Evolutionary conservation across 30 jellyfish, hydroid and myxozoan genomes (phyloP).

Genomic region (Nemopilema nomurai): DNA sequence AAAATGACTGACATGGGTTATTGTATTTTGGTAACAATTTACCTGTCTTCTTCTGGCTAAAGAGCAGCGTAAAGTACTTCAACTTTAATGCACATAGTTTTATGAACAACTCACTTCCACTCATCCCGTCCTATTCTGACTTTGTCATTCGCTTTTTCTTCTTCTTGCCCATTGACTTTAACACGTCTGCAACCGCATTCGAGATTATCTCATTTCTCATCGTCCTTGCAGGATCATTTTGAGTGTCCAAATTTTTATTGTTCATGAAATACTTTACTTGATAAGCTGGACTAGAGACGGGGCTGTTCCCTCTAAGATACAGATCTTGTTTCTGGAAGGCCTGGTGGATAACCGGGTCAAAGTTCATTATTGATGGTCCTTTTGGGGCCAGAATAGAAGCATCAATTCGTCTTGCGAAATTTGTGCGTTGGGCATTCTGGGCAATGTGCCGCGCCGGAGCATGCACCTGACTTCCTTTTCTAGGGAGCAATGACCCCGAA

Average conservation of each 20-base stretch:
- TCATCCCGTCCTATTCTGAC: neutral
- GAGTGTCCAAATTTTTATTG: conserved; percentile 14
- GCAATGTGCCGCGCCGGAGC: conserved; percentile 48
- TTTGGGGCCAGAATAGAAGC: conserved; percentile 19
- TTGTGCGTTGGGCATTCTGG: neutral
- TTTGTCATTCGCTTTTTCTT: conserved; percentile 33
- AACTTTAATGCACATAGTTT: neutral
- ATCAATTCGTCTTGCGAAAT: neutral
- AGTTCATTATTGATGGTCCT: conserved; percentile 82
- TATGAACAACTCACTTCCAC: neutral
- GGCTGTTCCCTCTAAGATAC: conserved; percentile 37
- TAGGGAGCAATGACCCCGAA: conserved; percentile 31
- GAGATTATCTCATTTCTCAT: conserved; percentile 70
- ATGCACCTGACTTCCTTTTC: conserved; percentile 1
- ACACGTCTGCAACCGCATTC: conserved; percentile 69
- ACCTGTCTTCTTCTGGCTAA: neutral
- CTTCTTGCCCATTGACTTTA: conserved; percentile 54
- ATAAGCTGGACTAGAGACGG: conserved; percentile 76
- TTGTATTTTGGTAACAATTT: too few relatives aligned
- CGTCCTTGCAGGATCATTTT: conserved; percentile 57
- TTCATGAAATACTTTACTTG: conserved; percentile 54
- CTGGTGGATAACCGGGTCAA: conserved; percentile 12
- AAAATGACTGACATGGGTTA: too few relatives aligned
- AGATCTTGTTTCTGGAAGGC: neutral
- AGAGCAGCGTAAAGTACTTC: neutral